Evolutionary conservation across 2,113 vertebrate genomes (phyloP), one percentile per base, ranked within the genome.

Genomic region (Oostethus manadensis): DNA sequence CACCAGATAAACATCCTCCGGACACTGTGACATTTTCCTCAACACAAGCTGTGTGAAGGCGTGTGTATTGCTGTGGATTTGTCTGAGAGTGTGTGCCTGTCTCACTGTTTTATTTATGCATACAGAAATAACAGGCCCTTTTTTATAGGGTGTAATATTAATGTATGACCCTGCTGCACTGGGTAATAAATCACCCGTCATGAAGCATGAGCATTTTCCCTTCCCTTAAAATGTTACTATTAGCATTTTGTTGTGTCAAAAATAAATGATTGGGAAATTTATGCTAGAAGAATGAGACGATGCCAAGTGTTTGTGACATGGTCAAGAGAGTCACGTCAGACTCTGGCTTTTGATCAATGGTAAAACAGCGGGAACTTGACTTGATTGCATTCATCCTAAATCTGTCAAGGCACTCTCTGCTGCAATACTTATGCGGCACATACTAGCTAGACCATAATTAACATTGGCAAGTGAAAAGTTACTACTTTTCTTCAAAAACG

Each of bases 61-160:
- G 64, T 54, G 55, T 55, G 71, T 60, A 35, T 40, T 49, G 40
- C 23, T 8, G 38, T 17, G 50, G 16, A 60, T 17, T 54, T 14
- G 20, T 23, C n/a, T 20, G 10, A 68, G 73, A 66, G 58, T 17
- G 55, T 47, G 45, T 56, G 53, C 64, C 51, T 58, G 49, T 65
- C 51, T 51, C 55, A 59, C 54, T 50, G 35, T 64, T 81, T 85
- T 82, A 88, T 89, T 89, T 87, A 88, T 89, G 82, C 82, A 89
- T 87, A 68, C 79, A 72, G 73, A 66, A 83, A 81, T 82, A 88
- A 82, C 66, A 33, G 71, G 68, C 67, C 43, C 68, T 78, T 90
- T 87, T 88, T 83, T 88, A 84, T 80, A 87, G 87, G 81, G 71
- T 82, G 62, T 64, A 14, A 86, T 87, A 86, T 87, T 64, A 84